Evolutionary conservation across 2,797 vertebrate genomes (phyloP), one percentile per base, ranked within the genome.

Genomic region (Notoglanidium macrostoma): DNA sequence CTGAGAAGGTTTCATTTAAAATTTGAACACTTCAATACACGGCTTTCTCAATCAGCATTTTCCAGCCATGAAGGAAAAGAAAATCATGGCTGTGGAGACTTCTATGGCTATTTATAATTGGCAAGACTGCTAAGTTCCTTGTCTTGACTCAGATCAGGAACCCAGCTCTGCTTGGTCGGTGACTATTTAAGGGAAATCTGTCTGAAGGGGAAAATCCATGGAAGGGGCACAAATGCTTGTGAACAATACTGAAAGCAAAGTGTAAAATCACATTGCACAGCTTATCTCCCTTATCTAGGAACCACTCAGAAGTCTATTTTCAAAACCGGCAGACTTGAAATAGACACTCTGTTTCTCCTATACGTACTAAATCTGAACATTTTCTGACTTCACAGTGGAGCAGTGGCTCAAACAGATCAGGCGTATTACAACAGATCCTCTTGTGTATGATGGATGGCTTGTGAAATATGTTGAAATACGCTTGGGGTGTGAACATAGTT

Each of bases 151-250:
- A 86, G 67, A 57, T 73, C 67, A 84, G 88, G 90, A 89, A 76
- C 84, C 65, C 63, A 76, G 76, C 73, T 55, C n/a, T 81, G 79
- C 72, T 74, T 86, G 80, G 77, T 74, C 17, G 10, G 51, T 88
- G 88, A 87, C 88, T 87, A 88, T 90, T 88, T 88, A 88, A 81
- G 83, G 89, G 61, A 84, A 91, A 76, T 54, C 46, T 88, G 61
- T 49, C 44, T 35, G 11, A 55, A 44, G 40, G 81, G 86, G 21
- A 81, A 51, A 85, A 86, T 59, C 19, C 80, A 26, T 74, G 46
- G 9, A 35, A 63, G 32, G 77, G 40, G 59, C 70, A 65, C 59
- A 68, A 87, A 44, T 65, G 78, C 59, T 87, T 87, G 5, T 54
- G 74, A 84, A 86, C 74, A 88, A 88, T 88, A 44, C 44, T 19